Conservation (phyloP, 2,888 invertebrate species). For the Drosophila ezoana region DNA sequence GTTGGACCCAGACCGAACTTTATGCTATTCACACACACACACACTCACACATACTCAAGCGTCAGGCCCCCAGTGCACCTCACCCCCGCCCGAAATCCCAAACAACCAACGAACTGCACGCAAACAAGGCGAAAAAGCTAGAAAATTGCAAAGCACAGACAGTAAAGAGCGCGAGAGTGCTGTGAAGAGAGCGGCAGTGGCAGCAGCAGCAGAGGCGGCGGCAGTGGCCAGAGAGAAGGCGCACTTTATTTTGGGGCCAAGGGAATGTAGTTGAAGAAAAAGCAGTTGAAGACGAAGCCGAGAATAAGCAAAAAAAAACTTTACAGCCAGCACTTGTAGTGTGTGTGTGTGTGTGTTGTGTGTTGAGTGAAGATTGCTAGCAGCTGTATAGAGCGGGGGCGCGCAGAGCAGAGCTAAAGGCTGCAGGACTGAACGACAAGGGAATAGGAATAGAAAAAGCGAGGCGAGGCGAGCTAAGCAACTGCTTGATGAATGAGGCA, state of each 20-base stretch:
- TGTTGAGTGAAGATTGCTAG: slow-evolving; percentile 45
- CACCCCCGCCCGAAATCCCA: slow-evolving; percentile 15
- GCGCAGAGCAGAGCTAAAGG: slow-evolving; percentile 6
- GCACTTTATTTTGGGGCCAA: slow-evolving; percentile 54
- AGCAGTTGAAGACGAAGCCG: slow-evolving; percentile 34
- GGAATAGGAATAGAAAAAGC: slow-evolving; percentile 50
- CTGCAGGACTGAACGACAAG: slow-evolving; percentile 46
- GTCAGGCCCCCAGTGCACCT: slow-evolving; percentile 6
- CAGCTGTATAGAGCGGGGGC: slow-evolving; percentile 12
- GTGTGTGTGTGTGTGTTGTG: slow-evolving; percentile 7
- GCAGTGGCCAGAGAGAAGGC: slow-evolving; percentile 24
- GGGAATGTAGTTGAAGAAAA: slow-evolving; percentile 49
- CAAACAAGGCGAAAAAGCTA: slow-evolving; percentile 70
- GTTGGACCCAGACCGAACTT: slow-evolving; percentile 53
- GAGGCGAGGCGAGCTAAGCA: slow-evolving; percentile 38
- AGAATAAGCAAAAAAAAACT: slow-evolving; percentile 47
- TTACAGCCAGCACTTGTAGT: slow-evolving; percentile 28
- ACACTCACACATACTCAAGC: not conserved
- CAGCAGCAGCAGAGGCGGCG: slow-evolving; percentile 2
- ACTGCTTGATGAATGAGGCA: slow-evolving; percentile 68
- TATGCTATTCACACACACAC: slow-evolving; percentile 21
- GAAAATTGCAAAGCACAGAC: slow-evolving; percentile 71
- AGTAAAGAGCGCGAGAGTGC: slow-evolving; percentile 19
- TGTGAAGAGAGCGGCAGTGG: slow-evolving; percentile 23
- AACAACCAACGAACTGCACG: slow-evolving; percentile 68